These are phyloP conservation scores for Papilio glaucus DNA, from an alignment of 1,140 invertebrate genomes.

Conservation along the genomic window DNA sequence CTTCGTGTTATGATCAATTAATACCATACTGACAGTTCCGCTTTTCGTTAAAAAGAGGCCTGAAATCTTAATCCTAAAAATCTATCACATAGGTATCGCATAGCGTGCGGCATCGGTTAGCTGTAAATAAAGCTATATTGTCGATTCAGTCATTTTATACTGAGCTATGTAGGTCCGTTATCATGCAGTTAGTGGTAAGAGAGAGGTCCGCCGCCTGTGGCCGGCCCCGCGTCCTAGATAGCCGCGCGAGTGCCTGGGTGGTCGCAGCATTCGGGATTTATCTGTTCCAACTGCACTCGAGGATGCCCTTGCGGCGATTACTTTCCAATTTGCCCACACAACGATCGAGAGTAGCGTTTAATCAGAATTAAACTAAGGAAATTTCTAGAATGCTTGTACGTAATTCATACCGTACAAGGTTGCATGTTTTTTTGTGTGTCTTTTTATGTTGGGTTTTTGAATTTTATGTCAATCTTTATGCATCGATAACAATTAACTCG, in stretches of 20 bases:
- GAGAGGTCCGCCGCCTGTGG: conserved; percentile 28
- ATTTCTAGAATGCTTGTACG: background rate
- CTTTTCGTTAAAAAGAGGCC: conserved; percentile 14
- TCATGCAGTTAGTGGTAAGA: conserved; percentile 25
- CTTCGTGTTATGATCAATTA: too few species aligned
- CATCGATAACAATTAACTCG: too few species aligned
- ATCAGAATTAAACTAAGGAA: background rate
- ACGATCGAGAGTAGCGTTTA: conserved; percentile 22
- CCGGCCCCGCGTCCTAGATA: conserved; percentile 29
- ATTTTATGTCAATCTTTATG: too few species aligned
- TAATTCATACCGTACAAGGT: background rate
- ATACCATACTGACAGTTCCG: too few species aligned
- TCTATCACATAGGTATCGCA: conserved; percentile 37
- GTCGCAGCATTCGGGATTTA: conserved; percentile 23
- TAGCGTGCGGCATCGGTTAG: conserved; percentile 1
- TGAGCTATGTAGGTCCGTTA: conserved; percentile 38
- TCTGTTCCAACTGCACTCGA: conserved; percentile 29
- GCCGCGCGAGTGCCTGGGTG: conserved; percentile 23
- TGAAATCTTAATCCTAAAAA: conserved; percentile 44
- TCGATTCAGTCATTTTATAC: conserved; percentile 1
- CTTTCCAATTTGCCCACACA: conserved; percentile 30
- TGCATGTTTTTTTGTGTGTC: too few species aligned
- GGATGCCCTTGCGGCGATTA: conserved; percentile 36
- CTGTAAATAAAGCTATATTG: conserved; percentile 15
- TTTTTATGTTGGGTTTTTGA: too few species aligned